A percentile compares a stretch with the other conserved stretches of the same genome.
Conservation (phyloP, 2,797 vertebrate species). For the Phalanger gymnotis region DNA sequence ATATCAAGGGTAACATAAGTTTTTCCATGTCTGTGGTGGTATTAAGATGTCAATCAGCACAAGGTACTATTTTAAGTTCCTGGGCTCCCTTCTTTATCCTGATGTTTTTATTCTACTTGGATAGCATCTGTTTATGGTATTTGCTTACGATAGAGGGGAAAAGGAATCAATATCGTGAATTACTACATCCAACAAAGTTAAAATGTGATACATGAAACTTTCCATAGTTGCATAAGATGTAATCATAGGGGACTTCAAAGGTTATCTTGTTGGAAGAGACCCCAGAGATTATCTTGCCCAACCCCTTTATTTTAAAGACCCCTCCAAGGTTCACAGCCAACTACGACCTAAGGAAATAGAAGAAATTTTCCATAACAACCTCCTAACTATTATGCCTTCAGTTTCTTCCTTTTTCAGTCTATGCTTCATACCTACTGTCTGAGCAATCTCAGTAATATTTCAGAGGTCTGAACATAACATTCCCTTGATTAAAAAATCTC, state of each 20-base stretch:
- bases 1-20: constrained; percentile 53
- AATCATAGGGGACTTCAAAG: not conserved
- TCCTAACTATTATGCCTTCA: not conserved
- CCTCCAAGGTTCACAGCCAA: not conserved
- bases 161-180: constrained; percentile 45
- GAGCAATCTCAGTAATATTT: not conserved
- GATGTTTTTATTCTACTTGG: constrained; percentile 59
- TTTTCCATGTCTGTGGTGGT: constrained; percentile 62
- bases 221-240: not conserved
- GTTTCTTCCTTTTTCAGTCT: not conserved
- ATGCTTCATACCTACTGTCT: not conserved
- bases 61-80: constrained; percentile 64
- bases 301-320: constrained; percentile 4
- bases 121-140: constrained; percentile 49
- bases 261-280: not conserved
- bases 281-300: not conserved
- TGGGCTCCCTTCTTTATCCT: constrained; percentile 60
- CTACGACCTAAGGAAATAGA: not conserved
- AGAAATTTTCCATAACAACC: not conserved
- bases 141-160: constrained; percentile 52
- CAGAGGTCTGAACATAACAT: not conserved
- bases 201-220: constrained; percentile 50
- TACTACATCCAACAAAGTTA: constrained; percentile 33
- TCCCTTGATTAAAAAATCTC: not conserved
- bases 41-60: constrained; percentile 67